phyloP scores from a whole-genome alignment of 2,113 vertebrate species.

The Brachypodius melanocephalos region DNA sequence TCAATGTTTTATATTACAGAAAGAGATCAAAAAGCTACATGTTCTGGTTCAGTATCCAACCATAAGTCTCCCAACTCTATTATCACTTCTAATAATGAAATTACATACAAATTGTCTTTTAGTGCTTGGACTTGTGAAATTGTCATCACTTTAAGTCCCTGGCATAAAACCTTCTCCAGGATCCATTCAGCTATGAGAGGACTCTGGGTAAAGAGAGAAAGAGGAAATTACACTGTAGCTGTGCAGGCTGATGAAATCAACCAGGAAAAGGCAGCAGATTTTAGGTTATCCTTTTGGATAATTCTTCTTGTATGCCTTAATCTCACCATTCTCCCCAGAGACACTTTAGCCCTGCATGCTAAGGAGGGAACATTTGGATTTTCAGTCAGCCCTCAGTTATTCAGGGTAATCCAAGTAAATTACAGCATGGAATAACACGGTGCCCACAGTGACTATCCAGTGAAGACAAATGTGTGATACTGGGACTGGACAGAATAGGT shows the following conservation, averaged over 20 bases:
- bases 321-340: conserved; percentile 17
- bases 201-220: not conserved
- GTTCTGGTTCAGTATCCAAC: conserved; percentile 1
- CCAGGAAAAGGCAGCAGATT: not conserved
- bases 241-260: not conserved
- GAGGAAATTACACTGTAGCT: not conserved
- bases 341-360: not conserved
- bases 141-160: not conserved
- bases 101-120: conserved; percentile 40
- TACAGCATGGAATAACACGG: not conserved
- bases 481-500: not conserved
- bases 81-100: conserved; percentile 43
- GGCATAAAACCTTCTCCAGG: not conserved
- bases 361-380: not conserved
- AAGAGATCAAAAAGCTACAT: conserved; percentile 42
- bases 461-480: not conserved
- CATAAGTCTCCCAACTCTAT: not conserved
- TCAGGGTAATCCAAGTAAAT: not conserved
- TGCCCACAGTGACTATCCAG: not conserved
- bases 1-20: conserved; percentile 7
- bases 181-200: not conserved
- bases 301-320: conserved; percentile 18
- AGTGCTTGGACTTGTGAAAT: conserved; percentile 11
- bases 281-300: conserved; percentile 21
- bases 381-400: not conserved